Percentiles rank a stretch among this genome's conserved stretches.
Evolutionary conservation across 1,140 invertebrate species (phyloP).

Genomic region (Lepidotrigona ventralis): DNA sequence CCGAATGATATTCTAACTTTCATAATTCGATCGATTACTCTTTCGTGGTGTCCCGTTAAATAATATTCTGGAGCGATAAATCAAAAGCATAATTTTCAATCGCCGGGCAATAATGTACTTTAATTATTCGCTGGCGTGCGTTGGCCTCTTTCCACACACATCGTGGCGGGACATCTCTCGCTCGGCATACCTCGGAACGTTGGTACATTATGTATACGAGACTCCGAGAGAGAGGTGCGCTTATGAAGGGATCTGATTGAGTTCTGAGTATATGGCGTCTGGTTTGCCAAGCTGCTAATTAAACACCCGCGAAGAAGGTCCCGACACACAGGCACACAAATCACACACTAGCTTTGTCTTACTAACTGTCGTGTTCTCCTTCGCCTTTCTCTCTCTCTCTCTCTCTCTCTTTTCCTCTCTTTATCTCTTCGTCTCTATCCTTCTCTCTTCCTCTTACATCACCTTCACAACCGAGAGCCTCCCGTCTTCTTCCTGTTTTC

Average conservation of each 20-base stretch:
- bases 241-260: conserved; percentile 80
- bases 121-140: conserved; percentile 4
- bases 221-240: conserved; percentile 62
- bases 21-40: background rate
- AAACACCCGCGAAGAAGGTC: conserved; percentile 76
- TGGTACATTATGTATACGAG: conserved; percentile 78
- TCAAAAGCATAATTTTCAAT: conserved; percentile 2
- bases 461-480: conserved; percentile 28
- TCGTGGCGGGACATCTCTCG: conserved; percentile 22
- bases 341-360: conserved; percentile 61
- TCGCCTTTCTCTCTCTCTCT: conserved; percentile 16
- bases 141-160: conserved; percentile 3
- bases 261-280: conserved; percentile 79
- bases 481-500: conserved; percentile 7
- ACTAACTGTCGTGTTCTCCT: conserved; percentile 40
- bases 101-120: background rate
- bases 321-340: conserved; percentile 58
- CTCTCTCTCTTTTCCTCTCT: conserved; percentile 11
- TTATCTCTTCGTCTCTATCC: conserved; percentile 21
- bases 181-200: conserved; percentile 39
- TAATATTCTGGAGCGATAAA: background rate
- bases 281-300: conserved; percentile 79
- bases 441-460: conserved; percentile 48
- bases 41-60: background rate
- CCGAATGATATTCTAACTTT: background rate